Evolutionary conservation across 2,888 invertebrate genomes (phyloP), one percentile per base, ranked within the genome.

Genomic region (Rosalia funebris): DNA sequence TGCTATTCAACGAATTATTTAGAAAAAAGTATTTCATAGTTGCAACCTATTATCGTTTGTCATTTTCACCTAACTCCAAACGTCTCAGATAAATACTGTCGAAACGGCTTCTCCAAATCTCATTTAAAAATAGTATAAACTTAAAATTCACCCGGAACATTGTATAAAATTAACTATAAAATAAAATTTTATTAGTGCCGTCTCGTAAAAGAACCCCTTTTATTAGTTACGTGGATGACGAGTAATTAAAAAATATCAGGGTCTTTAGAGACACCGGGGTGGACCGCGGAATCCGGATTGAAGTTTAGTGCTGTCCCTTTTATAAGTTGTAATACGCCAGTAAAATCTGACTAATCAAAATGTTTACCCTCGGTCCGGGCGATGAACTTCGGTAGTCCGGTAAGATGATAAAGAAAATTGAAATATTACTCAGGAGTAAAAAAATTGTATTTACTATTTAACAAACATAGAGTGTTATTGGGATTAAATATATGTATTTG

Each of bases 181-280:
- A 65, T 60, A 55, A 63, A 63, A 62, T 63, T 66, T 66, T 60
- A 66, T 63, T 60, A 61, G 54, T 57, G 61, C 39, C 57, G 55
- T 53, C 46, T 62, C 63, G 58, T 62, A 63, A 61, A 63, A 63
- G 58, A 45, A 45, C 47, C 60, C 61, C 58, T 59, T 63, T 65
- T 64, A 63, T 57, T 60, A 60, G 58, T 50, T 55, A 67, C 58
- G 61, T 59, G 59, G 61, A 63, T 57, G 56, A 12, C 11, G 59
- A 42, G 57, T 66, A 68, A 68, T 68, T 68, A 68, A 68, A 68
- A 68, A 66, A 66, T 68, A 66, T 68, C 60, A 60, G 62, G 60
- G 48, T 58, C 57, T 47, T 39, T 62, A 58, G 57, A 62, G 65
- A 62, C 60, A 45, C 50, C 36, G 50, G 58, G 56, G 59, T 57